Evolutionary conservation across 2,888 invertebrate species (phyloP).

Genomic region (Synanthedon formicaeformis): DNA sequence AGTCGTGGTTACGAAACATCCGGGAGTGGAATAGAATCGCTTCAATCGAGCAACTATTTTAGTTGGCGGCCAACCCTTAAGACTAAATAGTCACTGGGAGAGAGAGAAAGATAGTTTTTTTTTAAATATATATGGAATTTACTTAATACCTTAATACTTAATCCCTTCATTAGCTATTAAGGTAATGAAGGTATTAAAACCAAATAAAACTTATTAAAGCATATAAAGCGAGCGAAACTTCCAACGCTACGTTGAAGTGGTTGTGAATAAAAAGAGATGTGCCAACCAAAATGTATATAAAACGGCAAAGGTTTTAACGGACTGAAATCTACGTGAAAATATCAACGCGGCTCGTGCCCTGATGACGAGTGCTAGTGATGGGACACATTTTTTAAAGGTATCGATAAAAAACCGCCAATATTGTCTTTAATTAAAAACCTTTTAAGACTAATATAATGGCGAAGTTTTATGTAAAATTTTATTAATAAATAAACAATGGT

Average conservation of each 20-base stretch:
- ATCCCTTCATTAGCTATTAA: neutral
- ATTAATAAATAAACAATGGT: no score
- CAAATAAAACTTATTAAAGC: slow-evolving; percentile 10
- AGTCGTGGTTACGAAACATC: no score
- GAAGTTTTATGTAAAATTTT: no score
- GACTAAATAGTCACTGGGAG: no score
- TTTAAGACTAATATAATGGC: no score
- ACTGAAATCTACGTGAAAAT: slow-evolving; percentile 69
- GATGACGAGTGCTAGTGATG: slow-evolving; percentile 62
- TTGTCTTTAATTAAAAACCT: no score
- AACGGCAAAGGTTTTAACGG: slow-evolving; percentile 62
- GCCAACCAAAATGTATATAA: slow-evolving; percentile 60
- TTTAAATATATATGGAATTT: no score
- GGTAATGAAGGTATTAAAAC: slow-evolving; percentile 2
- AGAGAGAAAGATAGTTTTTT: no score
- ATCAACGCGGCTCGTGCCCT: slow-evolving; percentile 60
- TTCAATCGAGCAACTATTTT: no score
- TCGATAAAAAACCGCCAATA: slow-evolving; percentile 15
- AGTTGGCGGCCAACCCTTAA: no score
- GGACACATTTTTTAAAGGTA: slow-evolving; percentile 7
- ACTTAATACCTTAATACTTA: no score
- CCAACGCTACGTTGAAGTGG: slow-evolving; percentile 25
- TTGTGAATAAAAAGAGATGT: slow-evolving; percentile 53
- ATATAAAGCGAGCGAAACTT: slow-evolving; percentile 17
- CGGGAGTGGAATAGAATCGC: no score